phyloP scores from a whole-genome alignment of 2,888 invertebrate species.

The Hydrotaea cyrtoneurina region DNA sequence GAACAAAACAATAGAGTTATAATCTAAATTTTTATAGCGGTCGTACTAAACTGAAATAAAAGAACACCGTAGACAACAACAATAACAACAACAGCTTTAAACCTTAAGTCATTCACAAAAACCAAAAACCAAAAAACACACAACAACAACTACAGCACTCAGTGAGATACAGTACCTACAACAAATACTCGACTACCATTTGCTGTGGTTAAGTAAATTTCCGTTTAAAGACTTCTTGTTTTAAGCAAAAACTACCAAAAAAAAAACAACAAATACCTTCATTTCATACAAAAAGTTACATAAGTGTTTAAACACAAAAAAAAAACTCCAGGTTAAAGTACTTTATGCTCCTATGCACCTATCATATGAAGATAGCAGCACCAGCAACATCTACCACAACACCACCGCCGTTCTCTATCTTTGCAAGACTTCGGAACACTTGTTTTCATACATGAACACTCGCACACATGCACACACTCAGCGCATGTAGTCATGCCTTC shows the following conservation, averaged over 20 bases:
- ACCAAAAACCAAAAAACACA: not conserved
- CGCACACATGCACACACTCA: not conserved
- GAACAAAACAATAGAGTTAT: constrained; percentile 46
- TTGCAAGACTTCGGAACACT: constrained; percentile 48
- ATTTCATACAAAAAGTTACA: constrained; percentile 47
- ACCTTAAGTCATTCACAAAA: constrained; percentile 12
- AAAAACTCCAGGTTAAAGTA: constrained; percentile 63
- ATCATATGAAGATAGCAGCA: not conserved
- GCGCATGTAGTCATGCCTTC: constrained; percentile 13
- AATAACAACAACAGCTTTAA: not conserved
- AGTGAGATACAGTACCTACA: not conserved
- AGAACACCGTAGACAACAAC: not conserved
- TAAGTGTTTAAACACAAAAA: constrained; percentile 49
- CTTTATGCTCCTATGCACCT: constrained; percentile 66
- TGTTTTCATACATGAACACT: constrained; percentile 53
- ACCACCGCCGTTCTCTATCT: not conserved
- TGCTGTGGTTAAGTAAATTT: constrained; percentile 42
- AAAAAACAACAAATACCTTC: no score
- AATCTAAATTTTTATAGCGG: constrained; percentile 40
- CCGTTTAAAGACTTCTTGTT: constrained; percentile 40
- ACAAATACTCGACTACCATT: not conserved
- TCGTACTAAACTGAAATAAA: constrained; percentile 4
- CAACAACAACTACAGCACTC: not conserved
- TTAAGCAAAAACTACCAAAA: constrained; percentile 1
- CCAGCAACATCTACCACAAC: not conserved